Conservation (phyloP, 2,797 vertebrate genomes). For the Chlorospingus semifuscus region DNA sequence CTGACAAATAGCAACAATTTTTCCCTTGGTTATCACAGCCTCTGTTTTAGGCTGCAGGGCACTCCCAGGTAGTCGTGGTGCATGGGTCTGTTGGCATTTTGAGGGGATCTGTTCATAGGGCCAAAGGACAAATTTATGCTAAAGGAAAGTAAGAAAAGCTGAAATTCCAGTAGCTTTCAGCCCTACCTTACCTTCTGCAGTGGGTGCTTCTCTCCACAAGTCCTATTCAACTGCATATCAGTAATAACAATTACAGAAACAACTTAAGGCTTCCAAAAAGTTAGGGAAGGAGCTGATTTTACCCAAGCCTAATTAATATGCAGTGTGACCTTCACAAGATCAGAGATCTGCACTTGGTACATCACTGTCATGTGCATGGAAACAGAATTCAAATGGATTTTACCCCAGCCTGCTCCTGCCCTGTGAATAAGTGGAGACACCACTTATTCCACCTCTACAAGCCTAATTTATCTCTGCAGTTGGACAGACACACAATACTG, state of each 20-base stretch:
- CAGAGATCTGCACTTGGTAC: not conserved
- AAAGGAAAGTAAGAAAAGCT: not conserved
- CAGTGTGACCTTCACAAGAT: not conserved
- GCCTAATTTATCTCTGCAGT: not conserved
- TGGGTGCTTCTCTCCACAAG: not conserved
- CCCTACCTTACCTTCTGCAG: not conserved
- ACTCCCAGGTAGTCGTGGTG: not conserved
- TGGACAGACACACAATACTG: not conserved
- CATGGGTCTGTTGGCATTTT: accelerated
- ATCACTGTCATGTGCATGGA: not conserved
- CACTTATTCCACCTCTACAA: not conserved
- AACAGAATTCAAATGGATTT: not conserved
- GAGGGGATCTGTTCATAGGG: accelerated
- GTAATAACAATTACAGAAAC: not conserved
- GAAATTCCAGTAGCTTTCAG: not conserved
- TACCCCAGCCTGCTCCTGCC: not conserved
- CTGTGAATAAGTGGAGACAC: not conserved
- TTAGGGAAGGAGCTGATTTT: not conserved
- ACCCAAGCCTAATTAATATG: not conserved
- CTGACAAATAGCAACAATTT: not conserved
- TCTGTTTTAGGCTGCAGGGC: not conserved
- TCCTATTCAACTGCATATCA: not conserved
- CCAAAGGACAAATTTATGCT: not conserved
- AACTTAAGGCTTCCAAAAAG: not conserved
- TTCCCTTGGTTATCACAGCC: not conserved